Evolutionary conservation across 1,140 invertebrate species (phyloP), one percentile per base, ranked within the genome.

Genomic region (Chironomus tepperi): DNA sequence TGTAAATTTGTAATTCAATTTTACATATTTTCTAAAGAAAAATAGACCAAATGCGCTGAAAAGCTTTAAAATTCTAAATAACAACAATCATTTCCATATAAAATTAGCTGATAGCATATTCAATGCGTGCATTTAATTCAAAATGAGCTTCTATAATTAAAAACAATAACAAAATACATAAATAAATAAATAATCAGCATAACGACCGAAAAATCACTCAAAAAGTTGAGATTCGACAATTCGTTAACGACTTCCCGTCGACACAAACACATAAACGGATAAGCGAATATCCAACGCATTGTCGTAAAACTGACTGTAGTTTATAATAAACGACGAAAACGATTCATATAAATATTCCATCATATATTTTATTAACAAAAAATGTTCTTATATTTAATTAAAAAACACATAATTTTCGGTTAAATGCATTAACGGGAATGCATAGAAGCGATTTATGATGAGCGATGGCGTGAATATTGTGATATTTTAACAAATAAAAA

Each of bases 381-480:
- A 57, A 57, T 57, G 47, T 57, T 57, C 47, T 57, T 57, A 57
- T 57, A 57, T 57, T 57, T 57, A 57, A 57, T 57, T 57, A 57
- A 57, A 57, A 57, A 57, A 57, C n/a, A n/a, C 47, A 57, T 57
- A 57, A 57, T 15, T 57, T 57, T 57, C 47, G 47, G 47, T 57
- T 57, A 57, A 57, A 12, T 57, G 47, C 47, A 57, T 57, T 15
- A 57, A 5, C 12, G 12, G n/a, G 47, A 57, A n/a, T 57, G 47
- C 47, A 57, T 57, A 57, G 47, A 57, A 57, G 47, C 47, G 47
- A 57, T 9, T 57, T 57, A 57, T n/a, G 47, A 57, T 57, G 47
- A 57, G 47, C 47, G 47, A 57, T 57, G 47, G 47, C 47, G 47
- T 57, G 47, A 57, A 57, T n/a, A 57, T 57, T 57, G 47, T 57